phyloP scores from a whole-genome alignment of 2,888 invertebrate species.

The Antitype chi region DNA sequence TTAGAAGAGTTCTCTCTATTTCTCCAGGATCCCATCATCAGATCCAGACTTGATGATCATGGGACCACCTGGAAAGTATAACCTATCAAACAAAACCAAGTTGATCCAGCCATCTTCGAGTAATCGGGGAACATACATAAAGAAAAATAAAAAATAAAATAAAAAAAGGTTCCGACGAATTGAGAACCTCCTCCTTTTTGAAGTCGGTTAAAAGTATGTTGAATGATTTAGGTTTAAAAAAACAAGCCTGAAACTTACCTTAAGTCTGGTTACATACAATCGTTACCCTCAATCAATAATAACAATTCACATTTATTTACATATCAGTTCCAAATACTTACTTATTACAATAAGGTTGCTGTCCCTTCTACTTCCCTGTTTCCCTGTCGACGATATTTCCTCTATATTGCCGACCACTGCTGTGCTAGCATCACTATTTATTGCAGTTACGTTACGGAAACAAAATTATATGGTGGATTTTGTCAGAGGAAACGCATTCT shows the following conservation, averaged over 20 bases:
- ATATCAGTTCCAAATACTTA: slow-evolving; percentile 9
- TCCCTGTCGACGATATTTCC: slow-evolving; percentile 36
- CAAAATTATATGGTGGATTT: slow-evolving; percentile 35
- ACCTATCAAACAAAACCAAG: too few species aligned
- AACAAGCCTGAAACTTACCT: background rate
- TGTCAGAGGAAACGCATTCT: slow-evolving; percentile 19
- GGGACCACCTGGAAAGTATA: too few species aligned
- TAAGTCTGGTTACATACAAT: background rate
- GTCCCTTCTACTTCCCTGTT: slow-evolving; percentile 24
- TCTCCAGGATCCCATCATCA: too few species aligned
- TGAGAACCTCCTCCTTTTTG: too few species aligned
- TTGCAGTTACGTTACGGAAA: slow-evolving; percentile 43
- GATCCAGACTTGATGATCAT: too few species aligned
- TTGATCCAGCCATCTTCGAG: too few species aligned
- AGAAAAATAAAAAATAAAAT: too few species aligned
- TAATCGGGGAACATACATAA: too few species aligned
- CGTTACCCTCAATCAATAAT: background rate
- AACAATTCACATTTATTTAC: background rate
- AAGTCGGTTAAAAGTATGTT: too few species aligned
- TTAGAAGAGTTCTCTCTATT: too few species aligned
- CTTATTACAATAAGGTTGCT: slow-evolving; percentile 16
- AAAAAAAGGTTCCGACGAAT: too few species aligned
- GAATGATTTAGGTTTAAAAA: background rate
- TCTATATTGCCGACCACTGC: slow-evolving; percentile 49
- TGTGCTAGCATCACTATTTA: slow-evolving; percentile 55